Evolutionary conservation across 2,113 vertebrate species (phyloP), one percentile per base, ranked within the genome.

Genomic region (Ammodytes marinus): DNA sequence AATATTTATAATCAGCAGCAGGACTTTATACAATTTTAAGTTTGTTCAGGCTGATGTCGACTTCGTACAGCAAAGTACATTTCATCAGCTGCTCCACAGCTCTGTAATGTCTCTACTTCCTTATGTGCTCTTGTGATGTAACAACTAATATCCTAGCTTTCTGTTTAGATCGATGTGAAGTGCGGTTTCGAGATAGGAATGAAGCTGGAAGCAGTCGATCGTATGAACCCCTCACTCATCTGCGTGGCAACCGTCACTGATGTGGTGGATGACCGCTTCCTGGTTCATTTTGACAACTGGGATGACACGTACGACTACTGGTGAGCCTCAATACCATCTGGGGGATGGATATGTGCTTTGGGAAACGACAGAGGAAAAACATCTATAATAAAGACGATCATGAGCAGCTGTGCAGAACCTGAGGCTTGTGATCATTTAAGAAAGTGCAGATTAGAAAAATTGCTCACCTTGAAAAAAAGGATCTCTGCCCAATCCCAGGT

Each of bases 201-300:
- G 96, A 99, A 99, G 93, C 96, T 99, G 3, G 98, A 99, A 85
- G 98, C 98, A 0, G 98, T 99, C 7, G 98, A 99, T 85, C 97
- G 98, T 61, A 99, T 99, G 98, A 99, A 99, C 92, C 98, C 98
- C 0, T 99, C 97, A 57, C 96, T 99, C 61, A 95, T 99, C 93
- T 99, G 98, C 1, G 98, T 99, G 78, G 98, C 98, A 88, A 99
- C 97, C 6, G 96, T 99, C 91, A 99, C 98, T 0, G 98, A 99
- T 0, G 93, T 97, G 79, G 97, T 99, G 82, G 97, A 97, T 60
- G 85, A 95, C 77, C 96, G 96, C 63, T 99, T 99, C 92, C 95
- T 99, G 87, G 98, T 99, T 92, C 98, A 99, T 93, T 99, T 99
- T 86, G 98, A 99, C 92, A 98, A 99, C 95, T 99, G 98, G 98